Evolutionary conservation across 2,797 vertebrate species (phyloP).

Genomic region (Sebastolobus alascanus): DNA sequence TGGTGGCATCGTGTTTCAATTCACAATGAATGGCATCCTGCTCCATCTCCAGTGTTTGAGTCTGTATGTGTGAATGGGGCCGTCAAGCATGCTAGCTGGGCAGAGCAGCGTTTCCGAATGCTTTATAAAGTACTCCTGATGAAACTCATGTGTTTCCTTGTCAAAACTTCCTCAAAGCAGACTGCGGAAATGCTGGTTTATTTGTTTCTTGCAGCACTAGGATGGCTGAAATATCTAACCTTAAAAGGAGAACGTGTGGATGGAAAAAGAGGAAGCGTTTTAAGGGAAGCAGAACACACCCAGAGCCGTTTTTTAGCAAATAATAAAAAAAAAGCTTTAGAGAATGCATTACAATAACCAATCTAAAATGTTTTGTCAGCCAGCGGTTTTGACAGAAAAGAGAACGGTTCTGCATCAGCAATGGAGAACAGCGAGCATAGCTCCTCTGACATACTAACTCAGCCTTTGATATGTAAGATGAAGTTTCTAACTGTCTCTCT

Average conservation of each 20-base stretch:
- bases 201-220: not conserved
- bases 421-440: slow-evolving; percentile 47
- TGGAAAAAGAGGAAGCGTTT: slow-evolving; percentile 19
- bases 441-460: slow-evolving; percentile 63
- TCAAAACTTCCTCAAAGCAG: not conserved
- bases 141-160: not conserved
- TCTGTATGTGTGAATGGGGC: not conserved
- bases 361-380: slow-evolving; percentile 60
- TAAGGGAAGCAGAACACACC: slow-evolving; percentile 1
- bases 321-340: not conserved
- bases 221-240: slow-evolving; percentile 11
- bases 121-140: not conserved
- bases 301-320: not conserved
- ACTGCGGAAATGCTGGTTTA: not conserved
- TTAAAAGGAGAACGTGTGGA: not conserved
- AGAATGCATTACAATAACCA: slow-evolving; percentile 40
- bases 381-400: slow-evolving; percentile 36
- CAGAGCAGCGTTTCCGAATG: not conserved
- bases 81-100: not conserved
- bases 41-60: not conserved
- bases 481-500: slow-evolving; percentile 71
- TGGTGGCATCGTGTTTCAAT: not conserved
- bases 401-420: slow-evolving; percentile 48
- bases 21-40: not conserved
- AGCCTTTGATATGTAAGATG: slow-evolving; percentile 69